A percentile compares a stretch with the other conserved stretches of the same genome.
These are phyloP conservation scores for Akabosia matsudoensis DNA, from an alignment of 1,140 invertebrate genomes.

Conservation along the genomic window DNA sequence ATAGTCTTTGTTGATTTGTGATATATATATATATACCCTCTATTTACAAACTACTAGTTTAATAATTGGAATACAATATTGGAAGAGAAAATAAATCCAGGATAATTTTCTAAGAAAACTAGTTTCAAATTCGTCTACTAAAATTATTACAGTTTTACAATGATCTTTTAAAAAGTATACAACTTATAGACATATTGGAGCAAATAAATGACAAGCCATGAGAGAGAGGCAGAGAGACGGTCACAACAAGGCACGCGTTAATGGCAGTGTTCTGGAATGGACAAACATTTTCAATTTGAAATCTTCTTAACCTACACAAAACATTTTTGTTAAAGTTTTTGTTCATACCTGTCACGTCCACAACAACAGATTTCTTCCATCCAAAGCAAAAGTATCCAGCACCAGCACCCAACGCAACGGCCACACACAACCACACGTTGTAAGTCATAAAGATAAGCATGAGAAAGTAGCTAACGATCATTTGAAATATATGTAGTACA, in stretches of 20 bases:
- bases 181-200: background rate
- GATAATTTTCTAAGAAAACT: no score
- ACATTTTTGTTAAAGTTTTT: background rate
- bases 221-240: background rate
- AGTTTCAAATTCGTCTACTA: no score
- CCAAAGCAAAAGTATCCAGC: slow-evolving; percentile 66
- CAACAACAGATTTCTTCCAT: slow-evolving; percentile 59
- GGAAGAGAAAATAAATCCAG: no score
- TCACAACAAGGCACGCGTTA: slow-evolving; percentile 46
- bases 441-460: slow-evolving; percentile 78
- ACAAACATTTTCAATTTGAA: background rate
- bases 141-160: no score
- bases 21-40: background rate
- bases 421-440: slow-evolving; percentile 66
- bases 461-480: slow-evolving; percentile 64
- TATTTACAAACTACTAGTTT: background rate
- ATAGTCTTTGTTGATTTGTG: background rate
- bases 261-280: slow-evolving; percentile 60
- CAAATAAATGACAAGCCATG: background rate
- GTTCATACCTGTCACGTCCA: slow-evolving; percentile 49
- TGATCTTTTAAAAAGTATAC: background rate
- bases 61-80: background rate
- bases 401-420: slow-evolving; percentile 61
- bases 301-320: background rate
- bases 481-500: slow-evolving; percentile 63